These are phyloP conservation scores for Lasioglossum zephyrum DNA, from an alignment of 2,888 invertebrate genomes.

Conservation along the genomic window DNA sequence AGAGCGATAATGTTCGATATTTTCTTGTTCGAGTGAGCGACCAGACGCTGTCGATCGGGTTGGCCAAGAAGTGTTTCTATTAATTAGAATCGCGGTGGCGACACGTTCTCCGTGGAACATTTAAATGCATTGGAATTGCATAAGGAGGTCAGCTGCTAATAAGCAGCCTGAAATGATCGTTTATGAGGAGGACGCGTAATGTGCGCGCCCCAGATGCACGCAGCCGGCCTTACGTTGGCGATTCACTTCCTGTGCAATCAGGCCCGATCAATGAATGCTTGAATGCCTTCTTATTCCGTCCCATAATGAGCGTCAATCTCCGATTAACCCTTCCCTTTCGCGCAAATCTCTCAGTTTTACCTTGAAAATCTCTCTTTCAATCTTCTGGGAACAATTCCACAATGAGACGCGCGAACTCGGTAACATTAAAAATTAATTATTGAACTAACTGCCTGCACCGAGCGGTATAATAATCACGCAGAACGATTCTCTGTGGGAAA, in stretches of 20 bases:
- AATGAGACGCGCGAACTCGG: neutral
- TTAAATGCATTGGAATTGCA: conserved; percentile 1
- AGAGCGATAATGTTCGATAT: neutral
- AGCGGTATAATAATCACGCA: neutral
- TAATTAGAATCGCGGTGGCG: neutral
- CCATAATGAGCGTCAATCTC: conserved; percentile 36
- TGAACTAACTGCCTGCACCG: neutral
- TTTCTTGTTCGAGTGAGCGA: neutral
- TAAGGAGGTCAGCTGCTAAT: conserved; percentile 7
- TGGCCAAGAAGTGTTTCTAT: neutral
- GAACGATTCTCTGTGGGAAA: neutral
- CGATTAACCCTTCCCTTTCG: conserved; percentile 20
- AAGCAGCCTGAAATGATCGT: conserved; percentile 52
- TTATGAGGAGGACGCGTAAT: conserved; percentile 59
- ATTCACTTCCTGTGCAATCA: conserved; percentile 69
- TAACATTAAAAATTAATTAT: neutral
- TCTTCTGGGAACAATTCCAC: neutral
- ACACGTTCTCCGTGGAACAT: neutral
- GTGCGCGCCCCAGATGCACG: conserved; percentile 61
- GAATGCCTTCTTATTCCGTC: conserved; percentile 42
- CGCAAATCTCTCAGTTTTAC: neutral
- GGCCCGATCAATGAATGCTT: conserved; percentile 58
- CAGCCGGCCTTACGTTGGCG: conserved; percentile 56
- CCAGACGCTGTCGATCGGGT: too few relatives aligned
- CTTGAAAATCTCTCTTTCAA: neutral